A percentile compares a stretch with the other conserved stretches of the same genome.
phyloP scores from a whole-genome alignment of 2,888 invertebrate species.

The Drosophila colorata region DNA sequence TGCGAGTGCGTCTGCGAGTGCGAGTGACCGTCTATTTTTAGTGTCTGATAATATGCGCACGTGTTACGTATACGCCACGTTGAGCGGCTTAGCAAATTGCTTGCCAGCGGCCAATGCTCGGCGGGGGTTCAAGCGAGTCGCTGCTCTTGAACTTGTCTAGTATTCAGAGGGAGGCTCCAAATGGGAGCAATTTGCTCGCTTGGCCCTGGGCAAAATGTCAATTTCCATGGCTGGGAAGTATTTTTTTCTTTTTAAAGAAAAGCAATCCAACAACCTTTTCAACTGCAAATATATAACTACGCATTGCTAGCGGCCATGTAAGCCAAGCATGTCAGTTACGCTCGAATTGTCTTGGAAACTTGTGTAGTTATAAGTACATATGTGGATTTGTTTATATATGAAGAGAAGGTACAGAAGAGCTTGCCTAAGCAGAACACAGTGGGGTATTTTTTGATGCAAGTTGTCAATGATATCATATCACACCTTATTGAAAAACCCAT shows the following conservation, averaged over 20 bases:
- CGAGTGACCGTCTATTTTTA: conserved; percentile 44
- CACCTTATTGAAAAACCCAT: background rate
- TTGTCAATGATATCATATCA: conserved; percentile 33
- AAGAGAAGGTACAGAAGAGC: background rate
- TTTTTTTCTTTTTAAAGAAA: conserved; percentile 33
- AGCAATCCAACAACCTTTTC: conserved; percentile 33
- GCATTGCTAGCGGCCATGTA: conserved; percentile 31
- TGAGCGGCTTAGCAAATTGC: background rate
- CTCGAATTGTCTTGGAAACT: conserved; percentile 58
- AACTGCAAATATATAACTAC: conserved; percentile 22
- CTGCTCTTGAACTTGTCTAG: conserved; percentile 62
- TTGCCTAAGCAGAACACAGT: conserved; percentile 5
- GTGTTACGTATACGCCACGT: conserved; percentile 63
- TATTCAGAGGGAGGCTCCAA: conserved; percentile 13
- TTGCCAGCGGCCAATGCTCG: background rate
- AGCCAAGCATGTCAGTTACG: conserved; percentile 68
- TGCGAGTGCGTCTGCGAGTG: conserved; percentile 19
- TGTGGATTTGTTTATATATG: conserved; percentile 5
- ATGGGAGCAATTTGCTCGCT: conserved; percentile 1
- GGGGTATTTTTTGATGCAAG: conserved; percentile 3
- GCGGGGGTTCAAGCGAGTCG: conserved; percentile 20
- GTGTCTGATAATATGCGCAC: conserved; percentile 35
- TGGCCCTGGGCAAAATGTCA: conserved; percentile 47
- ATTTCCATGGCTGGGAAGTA: conserved; percentile 43
- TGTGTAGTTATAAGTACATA: conserved; percentile 1